A percentile compares a stretch with the other conserved stretches of the same genome.
phyloP scores from a whole-genome alignment of 2,797 vertebrate species.

The Valencia hispanica region DNA sequence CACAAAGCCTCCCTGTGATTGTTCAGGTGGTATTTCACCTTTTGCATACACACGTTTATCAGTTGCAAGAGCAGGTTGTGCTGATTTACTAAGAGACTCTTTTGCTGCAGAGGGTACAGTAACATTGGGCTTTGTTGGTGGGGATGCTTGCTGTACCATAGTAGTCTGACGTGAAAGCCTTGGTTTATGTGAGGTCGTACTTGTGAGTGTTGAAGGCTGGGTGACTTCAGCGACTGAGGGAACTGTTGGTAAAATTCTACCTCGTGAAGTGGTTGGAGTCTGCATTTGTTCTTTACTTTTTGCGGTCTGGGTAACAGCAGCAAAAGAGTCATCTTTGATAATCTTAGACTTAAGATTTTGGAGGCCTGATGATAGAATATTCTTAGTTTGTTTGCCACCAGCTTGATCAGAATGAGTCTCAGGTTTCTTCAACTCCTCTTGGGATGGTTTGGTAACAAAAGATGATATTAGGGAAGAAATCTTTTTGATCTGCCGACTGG shows the following conservation, averaged over 20 bases:
- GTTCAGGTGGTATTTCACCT: constrained; percentile 65
- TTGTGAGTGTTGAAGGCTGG: constrained; percentile 44
- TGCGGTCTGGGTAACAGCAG: constrained; percentile 49
- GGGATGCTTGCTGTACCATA: constrained; percentile 67
- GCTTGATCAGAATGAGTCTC: constrained; percentile 34
- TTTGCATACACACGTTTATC: constrained; percentile 62
- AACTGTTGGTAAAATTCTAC: constrained; percentile 70
- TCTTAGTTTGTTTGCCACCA: constrained; percentile 66
- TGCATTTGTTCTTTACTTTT: constrained; percentile 45
- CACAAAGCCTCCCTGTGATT: constrained; percentile 84
- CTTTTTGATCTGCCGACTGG: constrained; percentile 81
- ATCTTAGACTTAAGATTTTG: constrained; percentile 80
- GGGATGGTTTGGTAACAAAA: constrained; percentile 83
- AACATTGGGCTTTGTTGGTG: constrained; percentile 48
- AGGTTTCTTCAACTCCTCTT: constrained; percentile 69
- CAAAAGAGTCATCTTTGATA: constrained; percentile 72
- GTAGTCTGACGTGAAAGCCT: constrained; percentile 77
- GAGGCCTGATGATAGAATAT: constrained; percentile 73
- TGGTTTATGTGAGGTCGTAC: constrained; percentile 69
- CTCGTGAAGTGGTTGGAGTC: constrained; percentile 37
- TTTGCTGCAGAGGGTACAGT: constrained; percentile 75
- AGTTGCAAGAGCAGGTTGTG: constrained; percentile 42
- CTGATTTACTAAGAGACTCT: constrained; percentile 71
- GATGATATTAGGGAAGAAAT: constrained; percentile 87
- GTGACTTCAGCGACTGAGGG: constrained; percentile 52